Evolutionary conservation across 2,113 vertebrate species (phyloP).

Genomic region (Pundamilia nyererei): DNA sequence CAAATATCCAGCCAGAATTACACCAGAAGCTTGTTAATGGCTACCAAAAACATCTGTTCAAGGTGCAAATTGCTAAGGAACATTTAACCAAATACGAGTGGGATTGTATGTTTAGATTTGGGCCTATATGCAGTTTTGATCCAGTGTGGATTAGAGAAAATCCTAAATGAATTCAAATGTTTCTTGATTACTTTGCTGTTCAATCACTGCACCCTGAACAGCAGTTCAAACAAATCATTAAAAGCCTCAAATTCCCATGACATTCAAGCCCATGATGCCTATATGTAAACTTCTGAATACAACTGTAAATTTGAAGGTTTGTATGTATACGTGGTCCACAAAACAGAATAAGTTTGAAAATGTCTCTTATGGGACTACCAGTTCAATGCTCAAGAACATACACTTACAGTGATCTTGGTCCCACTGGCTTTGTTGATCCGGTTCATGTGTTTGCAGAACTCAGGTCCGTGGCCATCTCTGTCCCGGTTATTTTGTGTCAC

Average conservation of each 20-base stretch:
- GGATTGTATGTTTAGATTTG: background rate
- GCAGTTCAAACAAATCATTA: background rate
- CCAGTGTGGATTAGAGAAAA: background rate
- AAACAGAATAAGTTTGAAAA: background rate
- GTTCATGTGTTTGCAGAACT: constrained; percentile 95
- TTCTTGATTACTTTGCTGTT: background rate
- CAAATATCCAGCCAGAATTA: background rate
- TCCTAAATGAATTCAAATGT: background rate
- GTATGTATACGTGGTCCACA: background rate
- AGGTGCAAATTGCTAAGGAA: background rate
- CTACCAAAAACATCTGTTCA: background rate
- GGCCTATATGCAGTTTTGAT: background rate
- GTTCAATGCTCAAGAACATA: too few species aligned
- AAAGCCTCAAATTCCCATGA: background rate
- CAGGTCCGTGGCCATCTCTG: constrained; percentile 86
- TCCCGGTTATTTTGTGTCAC: constrained; percentile 92
- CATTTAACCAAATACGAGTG: background rate
- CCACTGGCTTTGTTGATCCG: constrained; percentile 87
- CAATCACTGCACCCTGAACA: background rate
- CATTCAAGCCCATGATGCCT: background rate
- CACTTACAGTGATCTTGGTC: constrained; percentile 83
- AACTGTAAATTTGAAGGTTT: background rate
- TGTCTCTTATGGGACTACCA: background rate
- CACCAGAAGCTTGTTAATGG: background rate
- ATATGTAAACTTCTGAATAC: background rate